Base-by-base conservation (phyloP, 1,140 invertebrate species). In the Drosophila asahinai region DNA sequence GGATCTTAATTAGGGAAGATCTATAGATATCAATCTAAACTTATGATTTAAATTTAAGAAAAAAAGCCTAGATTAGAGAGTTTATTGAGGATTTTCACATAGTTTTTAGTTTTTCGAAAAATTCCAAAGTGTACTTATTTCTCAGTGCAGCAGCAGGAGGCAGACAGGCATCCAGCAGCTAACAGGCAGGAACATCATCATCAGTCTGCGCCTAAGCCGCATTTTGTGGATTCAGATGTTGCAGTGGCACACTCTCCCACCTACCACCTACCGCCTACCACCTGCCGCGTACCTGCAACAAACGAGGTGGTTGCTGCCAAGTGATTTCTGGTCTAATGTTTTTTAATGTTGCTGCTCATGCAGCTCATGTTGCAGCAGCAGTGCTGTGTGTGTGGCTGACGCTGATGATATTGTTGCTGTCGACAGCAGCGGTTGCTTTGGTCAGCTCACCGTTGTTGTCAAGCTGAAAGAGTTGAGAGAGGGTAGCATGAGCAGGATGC, bases 291-390 rank as follows among this genome's bases (percentile, higher is more conserved):
- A 65, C 75, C 65, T 67, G 75, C 73, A 90, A 90, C 86, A 89
- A 90, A 90, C 83, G 86, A 82, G 75, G 86, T 82, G 86, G 86
- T 84, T 82, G 86, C 73, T 55, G 75, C 86, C 89, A 89, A 89
- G 84, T 89, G 84, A 89, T 89, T 89, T 89, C 86, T 82, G 86
- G 84, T 86, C 87, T 89, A 90, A 87, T 87, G 84, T 89, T 87
- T 87, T 84, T 86, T 87, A 87, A 89, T 89, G 84, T 81, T 78
- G 86, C 86, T 90, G 81, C 81, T 89, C 86, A 90, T 89, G 86
- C 86, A 89, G 55, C 33, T 89, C 86, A 86, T 89, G 86, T 89
- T 89, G 86, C 86, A 89, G 47, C 30, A 33, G 30, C 40, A 17
- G 25, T 11, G 30, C 11, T 11, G 19, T 5, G 22, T 14, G 40